Evolutionary conservation across 1,140 invertebrate genomes (phyloP), one percentile per base, ranked within the genome.

Genomic region (Dolichoris vasculosae): DNA sequence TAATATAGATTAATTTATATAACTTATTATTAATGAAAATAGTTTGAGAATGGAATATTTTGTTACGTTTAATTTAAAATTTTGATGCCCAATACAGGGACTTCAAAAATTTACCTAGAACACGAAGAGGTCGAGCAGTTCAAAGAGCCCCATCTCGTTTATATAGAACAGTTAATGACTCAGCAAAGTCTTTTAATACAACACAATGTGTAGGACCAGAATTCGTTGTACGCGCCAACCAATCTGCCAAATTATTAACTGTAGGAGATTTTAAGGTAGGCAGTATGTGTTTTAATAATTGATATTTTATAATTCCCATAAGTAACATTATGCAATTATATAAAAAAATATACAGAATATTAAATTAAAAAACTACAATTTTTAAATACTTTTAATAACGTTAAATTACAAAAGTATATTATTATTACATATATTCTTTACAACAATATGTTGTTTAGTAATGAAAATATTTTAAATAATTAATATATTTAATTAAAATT

Each of bases 121-220:
- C 92, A 64, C 88, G 91, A 38, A 90, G 90, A 15, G 92, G 94
- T 38, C 95, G 95, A 90, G 95, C 96, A 23, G 95, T 96, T 32
- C 96, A 96, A 90, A 94, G 96, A 88, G 96, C 95, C 69, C 95
- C 96, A 17, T 96, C 96, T 3, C 94, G 96, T 30, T 91, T 96
- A 17, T 96, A 96, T 87, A 94, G 95, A 89, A 94, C 95, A 13
- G 93, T 95, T 82, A 93, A 92, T 92, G 91, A 92, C 79, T 92
- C 89, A 17, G 88, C 91, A 43, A 91, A 92, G 59, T 89, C 89
- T 86, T 90, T 91, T 77, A 93, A 93, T 87, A 91, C 91, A 87
- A 91, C 91, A 15, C 91, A 93, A 90, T 96, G 96, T 88, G 93
- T 96, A 13, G 96, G 96, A 20, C 96, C 96, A 2, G 96, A 97